Evolutionary conservation across 2,888 invertebrate species (phyloP), one percentile per base, ranked within the genome.

Genomic region (Orchesellides sinensis): DNA sequence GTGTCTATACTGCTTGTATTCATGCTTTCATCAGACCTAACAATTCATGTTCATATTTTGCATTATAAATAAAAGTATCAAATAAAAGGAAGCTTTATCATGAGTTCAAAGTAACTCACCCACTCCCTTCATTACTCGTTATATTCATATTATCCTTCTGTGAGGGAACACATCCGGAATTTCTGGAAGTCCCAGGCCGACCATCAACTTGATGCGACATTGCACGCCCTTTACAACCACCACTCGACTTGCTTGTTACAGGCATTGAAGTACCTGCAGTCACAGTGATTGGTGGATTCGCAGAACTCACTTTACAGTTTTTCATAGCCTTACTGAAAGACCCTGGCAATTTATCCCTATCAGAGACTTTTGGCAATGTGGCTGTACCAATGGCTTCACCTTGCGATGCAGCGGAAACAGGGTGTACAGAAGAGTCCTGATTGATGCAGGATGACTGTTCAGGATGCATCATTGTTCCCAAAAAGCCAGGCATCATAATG

Each of bases 21-120:
- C 88, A 89, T 88, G 73, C 89, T 89, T 27, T 89, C 89, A 74
- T 89, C 89, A 73, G 87, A 82, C 68, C 83, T 88, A 25, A 88
- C 54, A 84, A 89, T 89, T 10, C 21, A 66, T 29, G 10, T 35
- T 6, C 10, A 6, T 5, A 40, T n/a, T 40, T 8, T 40, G 10
- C 40, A 19, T 19, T 65, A 6, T n/a, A n/a, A n/a, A n/a, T n/a
- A n/a, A n/a, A n/a, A n/a, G n/a, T n/a, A n/a, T n/a, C n/a, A n/a
- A n/a, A n/a, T n/a, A n/a, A n/a, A n/a, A n/a, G n/a, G n/a, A n/a
- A n/a, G n/a, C n/a, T n/a, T n/a, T n/a, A n/a, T n/a, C n/a, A n/a
- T n/a, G n/a, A n/a, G n/a, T n/a, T n/a, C n/a, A 1, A 17, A 52
- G 2, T 1, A n/a, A 69, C 59, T 59, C 29, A 72, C 73, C 73